These are phyloP conservation scores for Orchestia grillus DNA, from an alignment of 1,140 invertebrate genomes.

Conservation along the genomic window DNA sequence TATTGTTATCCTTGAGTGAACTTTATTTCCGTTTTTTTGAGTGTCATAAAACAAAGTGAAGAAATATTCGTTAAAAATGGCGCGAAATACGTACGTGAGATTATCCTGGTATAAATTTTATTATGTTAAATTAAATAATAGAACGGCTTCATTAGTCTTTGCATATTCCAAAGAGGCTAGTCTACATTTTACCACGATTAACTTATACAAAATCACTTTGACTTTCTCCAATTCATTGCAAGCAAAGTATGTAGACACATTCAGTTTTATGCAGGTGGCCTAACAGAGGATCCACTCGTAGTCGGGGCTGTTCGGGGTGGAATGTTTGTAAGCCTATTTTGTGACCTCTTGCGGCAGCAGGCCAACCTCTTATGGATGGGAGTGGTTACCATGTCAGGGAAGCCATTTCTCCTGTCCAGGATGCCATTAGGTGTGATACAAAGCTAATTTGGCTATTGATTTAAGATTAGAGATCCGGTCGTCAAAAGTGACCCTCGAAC, in stretches of 20 bases:
- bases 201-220: neutral
- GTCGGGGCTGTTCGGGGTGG: neutral
- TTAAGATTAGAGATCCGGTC: constrained; percentile 55
- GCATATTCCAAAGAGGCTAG: neutral
- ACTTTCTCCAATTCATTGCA: neutral
- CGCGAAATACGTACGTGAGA: neutral
- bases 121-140: neutral
- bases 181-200: neutral
- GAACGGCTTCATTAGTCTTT: neutral
- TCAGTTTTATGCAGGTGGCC: neutral
- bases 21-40: neutral
- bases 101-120: neutral
- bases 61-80: neutral
- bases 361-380: constrained; percentile 42
- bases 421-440: constrained; percentile 56
- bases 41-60: neutral
- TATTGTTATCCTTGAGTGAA: neutral
- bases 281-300: neutral
- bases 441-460: constrained; percentile 56
- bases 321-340: constrained; percentile 36
- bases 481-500: constrained; percentile 54
- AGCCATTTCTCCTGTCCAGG: constrained; percentile 53
- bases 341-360: constrained; percentile 49
- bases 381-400: constrained; percentile 55
- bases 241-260: neutral